Percentiles rank a stretch among this genome's conserved stretches.
Evolutionary conservation across 1,140 invertebrate genomes (phyloP).

Genomic region (Lordiphosa stackelbergi): DNA sequence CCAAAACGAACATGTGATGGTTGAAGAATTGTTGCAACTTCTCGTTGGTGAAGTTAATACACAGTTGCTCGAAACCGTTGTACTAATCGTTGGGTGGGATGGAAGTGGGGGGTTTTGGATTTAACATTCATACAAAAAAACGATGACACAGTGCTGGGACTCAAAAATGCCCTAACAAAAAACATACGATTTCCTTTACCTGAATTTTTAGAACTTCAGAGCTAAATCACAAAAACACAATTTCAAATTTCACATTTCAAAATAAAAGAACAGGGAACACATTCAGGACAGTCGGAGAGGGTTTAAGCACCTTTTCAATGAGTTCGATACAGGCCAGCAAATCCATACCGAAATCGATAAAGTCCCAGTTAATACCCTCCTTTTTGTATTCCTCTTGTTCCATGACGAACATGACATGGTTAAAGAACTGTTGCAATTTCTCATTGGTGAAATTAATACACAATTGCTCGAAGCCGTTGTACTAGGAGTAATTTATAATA

Average conservation of each 20-base stretch:
- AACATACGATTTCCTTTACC: background rate
- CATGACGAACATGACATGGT: constrained; percentile 98
- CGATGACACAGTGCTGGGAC: background rate
- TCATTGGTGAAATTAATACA: constrained; percentile 99
- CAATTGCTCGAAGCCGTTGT: constrained; percentile 98
- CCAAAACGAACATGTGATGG: constrained; percentile 98
- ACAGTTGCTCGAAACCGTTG: constrained; percentile 99
- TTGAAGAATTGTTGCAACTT: constrained; percentile 99
- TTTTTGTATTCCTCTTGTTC: constrained; percentile 98
- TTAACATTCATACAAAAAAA: background rate
- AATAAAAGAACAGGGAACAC: background rate
- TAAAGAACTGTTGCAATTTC: constrained; percentile 98
- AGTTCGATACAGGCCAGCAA: constrained; percentile 97
- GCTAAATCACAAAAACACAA: background rate
- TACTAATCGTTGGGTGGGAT: constrained; percentile 79
- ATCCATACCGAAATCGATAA: constrained; percentile 99
- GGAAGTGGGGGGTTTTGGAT: background rate
- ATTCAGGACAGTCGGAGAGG: too few species aligned
- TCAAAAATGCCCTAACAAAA: background rate
- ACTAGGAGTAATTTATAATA: constrained; percentile 79
- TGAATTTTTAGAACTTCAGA: too few species aligned
- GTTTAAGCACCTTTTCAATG: constrained; percentile 96
- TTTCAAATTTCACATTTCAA: too few species aligned
- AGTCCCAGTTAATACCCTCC: constrained; percentile 95
- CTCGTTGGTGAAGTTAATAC: constrained; percentile 99